Evolutionary conservation across 1,140 invertebrate species (phyloP).

Genomic region (Anadara kagoshimensis): DNA sequence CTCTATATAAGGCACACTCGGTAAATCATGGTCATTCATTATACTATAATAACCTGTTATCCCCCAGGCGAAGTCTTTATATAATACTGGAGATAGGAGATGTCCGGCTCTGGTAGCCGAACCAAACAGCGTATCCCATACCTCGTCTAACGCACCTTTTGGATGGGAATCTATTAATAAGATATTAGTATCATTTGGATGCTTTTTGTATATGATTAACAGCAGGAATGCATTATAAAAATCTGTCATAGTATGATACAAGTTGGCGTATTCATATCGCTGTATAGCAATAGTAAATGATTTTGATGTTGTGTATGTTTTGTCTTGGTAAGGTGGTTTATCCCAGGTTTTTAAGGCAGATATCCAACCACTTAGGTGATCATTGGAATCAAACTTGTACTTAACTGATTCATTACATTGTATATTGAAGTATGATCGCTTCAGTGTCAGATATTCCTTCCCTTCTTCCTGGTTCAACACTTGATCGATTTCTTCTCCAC

Average conservation of each 20-base stretch:
- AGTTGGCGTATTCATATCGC: conserved; percentile 70
- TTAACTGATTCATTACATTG: neutral
- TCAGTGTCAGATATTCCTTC: conserved; percentile 50
- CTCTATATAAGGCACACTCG: conserved; percentile 57
- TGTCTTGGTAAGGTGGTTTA: neutral
- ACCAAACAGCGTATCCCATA: conserved; percentile 64
- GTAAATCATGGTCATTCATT: conserved; percentile 48
- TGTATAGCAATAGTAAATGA: conserved; percentile 53
- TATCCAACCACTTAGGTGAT: conserved; percentile 16
- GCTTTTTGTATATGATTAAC: conserved; percentile 55
- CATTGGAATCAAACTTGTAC: conserved; percentile 8
- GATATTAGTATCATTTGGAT: conserved; percentile 51
- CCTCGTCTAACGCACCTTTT: conserved; percentile 56
- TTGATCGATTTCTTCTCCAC: conserved; percentile 57
- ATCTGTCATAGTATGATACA: conserved; percentile 72
- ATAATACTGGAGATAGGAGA: conserved; percentile 31
- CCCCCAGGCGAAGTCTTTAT: conserved; percentile 60
- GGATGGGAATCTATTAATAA: conserved; percentile 66
- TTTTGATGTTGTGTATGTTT: neutral
- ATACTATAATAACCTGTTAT: conserved; percentile 67
- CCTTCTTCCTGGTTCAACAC: conserved; percentile 62
- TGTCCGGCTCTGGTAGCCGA: conserved; percentile 35
- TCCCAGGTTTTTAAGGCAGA: conserved; percentile 2
- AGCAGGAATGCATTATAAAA: conserved; percentile 70
- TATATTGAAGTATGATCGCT: conserved; percentile 29